Percentiles rank a stretch among this genome's conserved stretches.
Evolutionary conservation across 1,140 invertebrate species (phyloP).

Genomic region (Pseudoatta argentina): DNA sequence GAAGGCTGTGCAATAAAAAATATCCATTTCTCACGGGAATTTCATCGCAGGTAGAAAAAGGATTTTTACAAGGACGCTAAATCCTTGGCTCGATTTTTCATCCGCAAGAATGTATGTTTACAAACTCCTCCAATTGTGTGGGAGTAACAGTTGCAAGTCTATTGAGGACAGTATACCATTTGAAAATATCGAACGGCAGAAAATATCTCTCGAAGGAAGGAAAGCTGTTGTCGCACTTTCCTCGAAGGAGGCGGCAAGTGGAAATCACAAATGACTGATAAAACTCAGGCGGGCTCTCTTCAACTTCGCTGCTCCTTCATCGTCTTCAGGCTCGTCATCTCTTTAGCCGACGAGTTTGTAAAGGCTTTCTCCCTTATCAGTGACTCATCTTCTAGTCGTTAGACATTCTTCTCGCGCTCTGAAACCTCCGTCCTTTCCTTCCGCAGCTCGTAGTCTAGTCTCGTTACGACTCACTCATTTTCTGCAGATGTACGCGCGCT

Average conservation of each 20-base stretch:
- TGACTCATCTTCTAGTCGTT: constrained; percentile 78
- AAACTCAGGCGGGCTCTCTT: constrained; percentile 64
- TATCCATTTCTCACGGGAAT: constrained; percentile 14
- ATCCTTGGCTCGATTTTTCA: constrained; percentile 43
- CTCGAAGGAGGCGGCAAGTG: constrained; percentile 29
- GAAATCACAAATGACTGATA: constrained; percentile 79
- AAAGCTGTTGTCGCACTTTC: constrained; percentile 10
- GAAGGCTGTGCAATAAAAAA: not conserved
- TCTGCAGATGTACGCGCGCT: not conserved
- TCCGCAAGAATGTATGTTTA: constrained; percentile 48
- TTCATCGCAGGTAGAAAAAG: not conserved
- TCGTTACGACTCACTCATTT: constrained; percentile 58
- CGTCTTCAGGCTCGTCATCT: constrained; percentile 53
- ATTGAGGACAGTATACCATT: constrained; percentile 35
- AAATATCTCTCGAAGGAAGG: constrained; percentile 24
- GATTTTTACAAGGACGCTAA: constrained; percentile 18
- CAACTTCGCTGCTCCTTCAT: constrained; percentile 49
- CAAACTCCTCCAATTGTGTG: constrained; percentile 27
- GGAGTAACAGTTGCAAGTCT: constrained; percentile 29
- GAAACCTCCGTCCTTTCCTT: constrained; percentile 29
- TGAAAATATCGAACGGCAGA: constrained; percentile 24
- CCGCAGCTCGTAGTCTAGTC: constrained; percentile 12
- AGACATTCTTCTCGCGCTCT: constrained; percentile 70
- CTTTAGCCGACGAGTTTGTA: constrained; percentile 65
- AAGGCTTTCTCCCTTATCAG: constrained; percentile 73